Evolutionary conservation across 2,888 invertebrate species (phyloP), one percentile per base, ranked within the genome.

Genomic region (Plusia festucae): DNA sequence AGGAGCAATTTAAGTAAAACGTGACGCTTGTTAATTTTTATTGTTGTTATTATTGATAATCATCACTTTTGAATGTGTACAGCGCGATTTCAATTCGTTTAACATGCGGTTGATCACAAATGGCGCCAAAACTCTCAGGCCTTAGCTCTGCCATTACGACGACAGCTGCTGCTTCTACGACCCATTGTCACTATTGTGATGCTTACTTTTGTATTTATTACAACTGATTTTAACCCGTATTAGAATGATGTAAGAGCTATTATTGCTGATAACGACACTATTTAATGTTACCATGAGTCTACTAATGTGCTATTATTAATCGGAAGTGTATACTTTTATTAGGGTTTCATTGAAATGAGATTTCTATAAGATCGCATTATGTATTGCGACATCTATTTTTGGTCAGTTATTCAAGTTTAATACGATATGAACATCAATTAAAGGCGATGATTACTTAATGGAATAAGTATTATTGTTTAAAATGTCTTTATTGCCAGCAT

Each of bases 91-190:
- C 16, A 54, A 0, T 52, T 58, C 20, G 15, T 59, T n/a, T 52
- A 59, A 56, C 68, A 60, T 49, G 46, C 46, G n/a, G 52, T 53
- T 44, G 52, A 24, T 46, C 53, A 59, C 60, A 80, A 79, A 77
- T 78, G 81, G 81, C 81, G 81, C 78, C 81, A 78, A 81, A 81
- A 61, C 60, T 16, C 57, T 30, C 57, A 66, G 71, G 64, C 65
- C 63, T 65, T 64, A 57, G 59, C 60, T 60, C 76, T 65, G 73
- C 84, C 82, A 83, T 81, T 84, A 82, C 82, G 77, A 77, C 81
- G 82, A 86, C 90, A 90, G 90, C 88, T 90, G 90, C 89, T 85
- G 70, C 76, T 69, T 78, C 75, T 73, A 76, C 86, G 87, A 88
- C 83, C 86, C 62, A 88, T 86, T 88, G 87, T 85, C 78, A 81